Conservation (phyloP, 2,888 invertebrate species). For the Ptilodon capucinus region DNA sequence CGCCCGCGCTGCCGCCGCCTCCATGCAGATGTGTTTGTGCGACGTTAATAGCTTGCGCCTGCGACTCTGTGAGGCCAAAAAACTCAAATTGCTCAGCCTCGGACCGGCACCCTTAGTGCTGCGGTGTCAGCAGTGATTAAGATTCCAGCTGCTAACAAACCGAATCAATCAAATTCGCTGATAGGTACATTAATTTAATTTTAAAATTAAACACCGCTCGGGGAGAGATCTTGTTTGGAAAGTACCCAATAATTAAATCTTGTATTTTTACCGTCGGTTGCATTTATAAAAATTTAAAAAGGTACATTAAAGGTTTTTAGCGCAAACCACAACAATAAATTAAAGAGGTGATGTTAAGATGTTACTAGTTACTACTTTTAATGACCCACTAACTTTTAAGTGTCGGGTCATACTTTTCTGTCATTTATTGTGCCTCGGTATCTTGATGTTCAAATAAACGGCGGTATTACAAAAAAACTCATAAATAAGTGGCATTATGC, state of each 20-base stretch:
- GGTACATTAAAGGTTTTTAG: background rate
- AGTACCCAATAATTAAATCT: background rate
- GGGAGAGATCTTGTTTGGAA: background rate
- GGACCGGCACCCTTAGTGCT: constrained; percentile 34
- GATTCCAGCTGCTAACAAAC: constrained; percentile 27
- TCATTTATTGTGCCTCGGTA: background rate
- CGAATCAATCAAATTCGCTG: constrained; percentile 43
- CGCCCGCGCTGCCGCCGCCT: constrained; percentile 24
- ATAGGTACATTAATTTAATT: constrained; percentile 37
- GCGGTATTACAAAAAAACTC: background rate
- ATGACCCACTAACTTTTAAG: background rate
- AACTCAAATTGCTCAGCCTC: constrained; percentile 33
- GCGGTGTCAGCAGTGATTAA: constrained; percentile 36
- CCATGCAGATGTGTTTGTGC: constrained; percentile 47
- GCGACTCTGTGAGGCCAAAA: constrained; percentile 33
- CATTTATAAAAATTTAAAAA: background rate
- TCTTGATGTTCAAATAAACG: background rate
- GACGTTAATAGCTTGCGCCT: constrained; percentile 35
- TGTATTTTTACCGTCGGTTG: background rate
- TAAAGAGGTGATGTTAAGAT: background rate
- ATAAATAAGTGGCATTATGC: background rate
- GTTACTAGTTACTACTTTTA: background rate
- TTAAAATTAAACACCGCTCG: constrained; percentile 24
- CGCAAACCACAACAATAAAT: background rate
- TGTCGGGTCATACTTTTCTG: background rate